Evolutionary conservation across 2,797 vertebrate species (phyloP), one percentile per base, ranked within the genome.

Genomic region (Pelochelys cantorii): DNA sequence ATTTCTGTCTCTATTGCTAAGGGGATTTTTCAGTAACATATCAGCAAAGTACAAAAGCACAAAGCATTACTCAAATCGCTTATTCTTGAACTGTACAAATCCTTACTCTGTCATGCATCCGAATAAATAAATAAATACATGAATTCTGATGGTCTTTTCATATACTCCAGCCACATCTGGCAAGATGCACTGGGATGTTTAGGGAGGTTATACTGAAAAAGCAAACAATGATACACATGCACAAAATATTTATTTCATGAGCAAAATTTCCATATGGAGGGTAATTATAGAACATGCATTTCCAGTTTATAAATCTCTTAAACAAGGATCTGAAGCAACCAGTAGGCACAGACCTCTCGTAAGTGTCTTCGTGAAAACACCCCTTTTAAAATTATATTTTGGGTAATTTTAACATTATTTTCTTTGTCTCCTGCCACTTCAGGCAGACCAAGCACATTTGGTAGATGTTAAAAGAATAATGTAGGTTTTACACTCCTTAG

Each of bases 391-490:
- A 52, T 20, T 56, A 74, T 92, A 71, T 37, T 71, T 71, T 37
- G 68, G 68, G 34, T 71, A 71, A 71, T 37, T 71, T 37, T 37
- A 71, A 20, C 3, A 23, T 52, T 48, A 37, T 57, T 31, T 81
- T 89, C 85, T 77, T 0, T 0, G 37, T 3, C 86, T 34, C 80
- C 83, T 78, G 1, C 71, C 83, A 7, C 89, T 80, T 53, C 89
- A 81, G 79, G 9, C 75, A 48, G 86, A 81, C 79, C 79, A 2
- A 2, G 92, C 85, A 89, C 87, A 60, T 65, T 6, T 83, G 83
- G 84, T 90, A 90, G 93, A 65, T 0, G 2, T 31, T 80, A 62
- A 68, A 91, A 68, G 34, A 93, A 88, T 87, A 94, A 91, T 81
- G 87, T 71, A 86, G 14, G 31, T 84, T 96, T 86, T 86, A 91